Base-by-base conservation (phyloP, 92 coral and sea anemone genomes). In the Hydrozoanthus gracilis region DNA sequence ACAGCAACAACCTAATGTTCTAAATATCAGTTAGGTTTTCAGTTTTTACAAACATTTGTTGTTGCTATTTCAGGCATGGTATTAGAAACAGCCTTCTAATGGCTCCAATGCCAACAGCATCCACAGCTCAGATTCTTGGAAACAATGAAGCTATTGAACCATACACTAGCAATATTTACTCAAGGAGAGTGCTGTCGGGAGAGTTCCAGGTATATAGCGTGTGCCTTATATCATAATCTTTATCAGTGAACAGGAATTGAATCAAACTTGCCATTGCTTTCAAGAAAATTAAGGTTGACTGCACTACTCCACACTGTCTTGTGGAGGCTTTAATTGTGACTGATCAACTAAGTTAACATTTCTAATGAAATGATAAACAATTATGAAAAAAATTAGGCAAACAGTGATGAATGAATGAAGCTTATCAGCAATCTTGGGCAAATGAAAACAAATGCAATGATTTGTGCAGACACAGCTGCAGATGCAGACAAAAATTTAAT, bases 81-180 rank as follows among this genome's bases (percentile, higher is more conserved):
- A 71, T 96, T 49, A 91, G 99, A 18, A 96, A 96, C 93, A 96
- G 99, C 74, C 95, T 96, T n/a, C 88, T 96, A 55, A 8, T 96
- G 58, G 99, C 99, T 39, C 99, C 99, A 58, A 96, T 96, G 99
- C 99, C 99, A 27, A 96, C 99, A 49, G 99, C 99, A 13, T 96
- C 99, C 16, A 96, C 99, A 51, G 99, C 99, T 49, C 99, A 96
- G 90, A 96, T 96, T 55, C 94, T 96, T 65, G 99, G 99, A 48
- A 96, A 96, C 84, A 96, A 96, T 64, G 99, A 96, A 74, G 95
- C 99, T 10, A 91, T 96, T 90, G 99, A 96, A 73, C 99, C 99
- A 5, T 96, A 96, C 92, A 96, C 99, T 44, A 96, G 96, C 86
- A 96, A 96, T 78, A 96, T 96, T 82, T 96, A 96, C 83, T 83